These are phyloP conservation scores for Actinia tenebrosa DNA, from an alignment of 64 coral and sea anemone species.

Conservation along the genomic window DNA sequence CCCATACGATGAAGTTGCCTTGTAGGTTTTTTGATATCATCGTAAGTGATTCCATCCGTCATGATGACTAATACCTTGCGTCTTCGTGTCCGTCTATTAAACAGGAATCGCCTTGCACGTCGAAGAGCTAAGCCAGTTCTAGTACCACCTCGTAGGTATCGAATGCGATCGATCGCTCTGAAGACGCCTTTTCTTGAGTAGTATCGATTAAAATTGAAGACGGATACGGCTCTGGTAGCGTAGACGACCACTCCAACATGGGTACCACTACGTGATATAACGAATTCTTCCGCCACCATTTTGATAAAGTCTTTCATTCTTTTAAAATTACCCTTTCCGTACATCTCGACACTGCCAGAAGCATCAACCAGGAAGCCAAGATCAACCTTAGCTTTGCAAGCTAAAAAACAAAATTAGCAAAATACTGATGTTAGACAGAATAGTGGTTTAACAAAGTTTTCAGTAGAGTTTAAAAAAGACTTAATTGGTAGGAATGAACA, in stretches of 20 bases:
- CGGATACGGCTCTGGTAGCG: slow-evolving; percentile 51
- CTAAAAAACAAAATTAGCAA: neutral
- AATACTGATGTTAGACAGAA: neutral
- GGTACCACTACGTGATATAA: slow-evolving; percentile 73
- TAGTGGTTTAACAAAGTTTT: too few species aligned
- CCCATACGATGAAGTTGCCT: slow-evolving; percentile 63
- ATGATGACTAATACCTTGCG: slow-evolving; percentile 66
- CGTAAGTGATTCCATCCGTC: slow-evolving; percentile 84
- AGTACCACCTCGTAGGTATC: slow-evolving; percentile 67
- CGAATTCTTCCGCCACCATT: slow-evolving; percentile 45
- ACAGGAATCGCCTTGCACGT: slow-evolving; percentile 55
- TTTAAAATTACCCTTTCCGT: slow-evolving; percentile 80
- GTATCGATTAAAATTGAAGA: slow-evolving; percentile 68
- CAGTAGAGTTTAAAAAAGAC: too few species aligned
- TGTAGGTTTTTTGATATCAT: slow-evolving; percentile 54
- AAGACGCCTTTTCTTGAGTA: slow-evolving; percentile 61
- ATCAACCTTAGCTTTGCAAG: slow-evolving; percentile 78
- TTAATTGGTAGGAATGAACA: too few species aligned
- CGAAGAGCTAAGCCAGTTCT: slow-evolving; percentile 73
- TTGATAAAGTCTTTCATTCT: slow-evolving; percentile 74
- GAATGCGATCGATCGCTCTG: slow-evolving; percentile 58
- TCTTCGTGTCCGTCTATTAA: slow-evolving; percentile 19
- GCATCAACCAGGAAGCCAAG: slow-evolving; percentile 80
- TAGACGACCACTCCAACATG: slow-evolving; percentile 75
- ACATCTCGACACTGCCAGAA: slow-evolving; percentile 92